Conservation (phyloP, 1,140 invertebrate genomes). For the Plectus sambesii region DNA sequence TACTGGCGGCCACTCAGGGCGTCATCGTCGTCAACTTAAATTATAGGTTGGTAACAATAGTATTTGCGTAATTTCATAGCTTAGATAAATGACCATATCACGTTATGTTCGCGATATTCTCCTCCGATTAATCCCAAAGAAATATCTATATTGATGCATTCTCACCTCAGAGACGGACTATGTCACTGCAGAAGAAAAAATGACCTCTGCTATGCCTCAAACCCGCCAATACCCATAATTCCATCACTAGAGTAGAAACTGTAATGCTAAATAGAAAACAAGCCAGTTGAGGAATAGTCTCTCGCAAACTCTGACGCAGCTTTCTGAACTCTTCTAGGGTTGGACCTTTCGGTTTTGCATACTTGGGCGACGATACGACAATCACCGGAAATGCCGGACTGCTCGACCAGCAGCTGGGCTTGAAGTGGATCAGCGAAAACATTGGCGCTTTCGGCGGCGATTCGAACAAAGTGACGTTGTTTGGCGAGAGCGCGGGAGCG, state of each 20-base stretch:
- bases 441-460: conserved; percentile 34
- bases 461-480: too few species aligned
- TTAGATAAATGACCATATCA: too few species aligned
- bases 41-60: conserved; percentile 61
- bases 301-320: conserved; percentile 70
- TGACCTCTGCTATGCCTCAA: too few species aligned
- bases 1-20: conserved; percentile 59
- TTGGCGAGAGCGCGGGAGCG: conserved; percentile 60
- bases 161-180: too few species aligned
- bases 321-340: conserved; percentile 81
- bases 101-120: too few species aligned
- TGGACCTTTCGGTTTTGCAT: conserved; percentile 78
- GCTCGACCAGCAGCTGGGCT: conserved; percentile 75
- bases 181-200: too few species aligned
- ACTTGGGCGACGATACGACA: conserved; percentile 52
- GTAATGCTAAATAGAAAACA: too few species aligned
- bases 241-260: too few species aligned
- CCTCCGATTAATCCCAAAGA: too few species aligned
- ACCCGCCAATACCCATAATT: too few species aligned
- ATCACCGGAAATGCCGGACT: conserved; percentile 52
- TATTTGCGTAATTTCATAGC: too few species aligned
- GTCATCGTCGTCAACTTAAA: conserved; percentile 59
- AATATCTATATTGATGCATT: too few species aligned
- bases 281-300: conserved; percentile 52
- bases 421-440: conserved; percentile 49